These are phyloP conservation scores for Gallinago undulata DNA, from an alignment of 2,113 vertebrate species.

Conservation along the genomic window DNA sequence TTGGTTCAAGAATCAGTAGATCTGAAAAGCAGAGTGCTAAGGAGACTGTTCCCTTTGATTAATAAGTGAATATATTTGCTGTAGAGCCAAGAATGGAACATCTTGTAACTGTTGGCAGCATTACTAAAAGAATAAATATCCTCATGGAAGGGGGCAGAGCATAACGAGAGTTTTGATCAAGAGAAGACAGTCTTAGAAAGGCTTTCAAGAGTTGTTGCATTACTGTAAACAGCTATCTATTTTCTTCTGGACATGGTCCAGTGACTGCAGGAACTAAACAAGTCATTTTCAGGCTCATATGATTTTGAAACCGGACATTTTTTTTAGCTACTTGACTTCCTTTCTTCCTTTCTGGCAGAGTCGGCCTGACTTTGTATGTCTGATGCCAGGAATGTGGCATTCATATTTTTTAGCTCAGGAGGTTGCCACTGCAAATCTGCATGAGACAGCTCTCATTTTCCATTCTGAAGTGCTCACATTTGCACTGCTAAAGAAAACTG, in stretches of 20 bases:
- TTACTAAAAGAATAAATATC: conserved; percentile 36
- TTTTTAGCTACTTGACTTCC: not conserved
- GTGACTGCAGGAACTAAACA: not conserved
- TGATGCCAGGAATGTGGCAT: conserved; percentile 2
- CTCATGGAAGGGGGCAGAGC: conserved; percentile 4
- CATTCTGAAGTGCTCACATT: not conserved
- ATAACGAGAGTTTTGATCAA: conserved; percentile 3
- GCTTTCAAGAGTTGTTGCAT: conserved; percentile 11
- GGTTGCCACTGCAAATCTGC: not conserved
- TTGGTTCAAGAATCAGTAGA: conserved; percentile 31
- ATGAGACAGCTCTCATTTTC: not conserved
- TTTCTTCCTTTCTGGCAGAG: not conserved
- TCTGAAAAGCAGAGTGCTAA: conserved; percentile 24
- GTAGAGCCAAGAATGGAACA: conserved; percentile 54
- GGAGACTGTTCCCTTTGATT: conserved; percentile 50
- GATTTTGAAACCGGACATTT: not conserved
- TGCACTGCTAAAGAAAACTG: not conserved
- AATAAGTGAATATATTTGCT: conserved; percentile 58
- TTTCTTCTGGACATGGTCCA: conserved; percentile 1
- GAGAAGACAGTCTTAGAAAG: not conserved
- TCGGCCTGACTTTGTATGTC: not conserved
- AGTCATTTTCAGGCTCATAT: not conserved
- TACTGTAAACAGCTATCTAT: conserved; percentile 13
- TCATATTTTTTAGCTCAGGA: conserved; percentile 7
- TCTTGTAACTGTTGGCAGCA: conserved; percentile 48